Evolutionary conservation across 37 sponge, comb jelly and placozoan genomes (phyloP), one percentile per base, ranked within the genome.

Genomic region (Eunapius fragilis): DNA sequence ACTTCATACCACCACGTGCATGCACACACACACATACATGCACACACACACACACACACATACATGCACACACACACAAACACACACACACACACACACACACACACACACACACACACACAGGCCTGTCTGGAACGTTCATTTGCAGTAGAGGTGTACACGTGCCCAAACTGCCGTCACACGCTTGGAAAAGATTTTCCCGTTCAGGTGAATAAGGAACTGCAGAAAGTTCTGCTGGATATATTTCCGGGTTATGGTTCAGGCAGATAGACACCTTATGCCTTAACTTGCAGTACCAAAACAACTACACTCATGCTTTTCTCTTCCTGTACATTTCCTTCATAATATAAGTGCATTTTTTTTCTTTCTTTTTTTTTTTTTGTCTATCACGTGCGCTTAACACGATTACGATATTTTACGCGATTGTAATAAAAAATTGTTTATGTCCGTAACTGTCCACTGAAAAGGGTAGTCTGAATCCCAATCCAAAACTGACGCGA

Each of bases 191-290:
- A 88, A 26, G 86, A 87, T 13, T 89, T 81, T 50, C 3, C 3
- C 50, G 35, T 91, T 71, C 37, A 83, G 23, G 75, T 87, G 35
- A 96, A 96, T 75, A 68, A 78, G n/a, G 14, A 49, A 0, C 85
- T 96, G 23, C 87, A 93, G 69, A 45, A 25, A 17, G 76, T 86
- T 25, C 86, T 96, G 14, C 72, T 91, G 45, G 79, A 79, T 25
- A 72, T 96, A 25, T 96, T 96, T 73, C 96, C 96, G 31, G 94
- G 94, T 34, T 96, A 96, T 74, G 84, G 79, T 25, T 91, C 80
- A 34, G 96, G 96, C n/a, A 89, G 96, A 84, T 95, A 77, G 75
- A 14, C 38, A 33, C n/a, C n/a, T 3, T 32, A 12, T n/a, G n/a
- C n/a, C n/a, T n/a, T n/a, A n/a, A n/a, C n/a, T n/a, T n/a, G n/a